Conservation (phyloP, 1,140 invertebrate species). For the Orchesella cincta region DNA sequence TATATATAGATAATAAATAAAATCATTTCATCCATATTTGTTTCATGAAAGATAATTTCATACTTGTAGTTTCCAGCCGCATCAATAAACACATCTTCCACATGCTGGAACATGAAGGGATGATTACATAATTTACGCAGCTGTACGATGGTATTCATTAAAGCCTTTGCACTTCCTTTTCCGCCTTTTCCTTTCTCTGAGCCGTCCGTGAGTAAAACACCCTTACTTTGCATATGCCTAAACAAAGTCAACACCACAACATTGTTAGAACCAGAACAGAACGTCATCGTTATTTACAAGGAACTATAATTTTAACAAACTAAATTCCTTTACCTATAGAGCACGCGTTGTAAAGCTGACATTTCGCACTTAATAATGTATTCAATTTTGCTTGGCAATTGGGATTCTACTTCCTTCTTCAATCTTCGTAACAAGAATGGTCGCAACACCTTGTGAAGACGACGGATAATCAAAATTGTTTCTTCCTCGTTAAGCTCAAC, state of each 20-base stretch:
- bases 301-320: neutral
- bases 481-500: slow-evolving; percentile 74
- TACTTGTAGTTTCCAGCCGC: slow-evolving; percentile 51
- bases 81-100: slow-evolving; percentile 68
- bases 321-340: slow-evolving; percentile 59
- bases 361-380: slow-evolving; percentile 75
- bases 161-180: slow-evolving; percentile 63
- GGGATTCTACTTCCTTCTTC: slow-evolving; percentile 73
- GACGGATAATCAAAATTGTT: slow-evolving; percentile 72
- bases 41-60: neutral
- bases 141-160: slow-evolving; percentile 76
- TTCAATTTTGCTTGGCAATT: slow-evolving; percentile 72
- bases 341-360: slow-evolving; percentile 66
- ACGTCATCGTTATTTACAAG: neutral
- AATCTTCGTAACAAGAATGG: slow-evolving; percentile 69
- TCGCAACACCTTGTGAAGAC: slow-evolving; percentile 71
- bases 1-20: neutral
- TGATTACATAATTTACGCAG: slow-evolving; percentile 73
- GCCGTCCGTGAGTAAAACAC: slow-evolving; percentile 65
- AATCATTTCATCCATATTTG: neutral
- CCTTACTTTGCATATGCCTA: slow-evolving; percentile 67
- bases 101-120: slow-evolving; percentile 72
- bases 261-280: slow-evolving; percentile 6
- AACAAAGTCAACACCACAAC: slow-evolving; percentile 6
- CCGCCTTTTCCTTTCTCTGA: slow-evolving; percentile 64